These are phyloP conservation scores for Trissolcus japonicus DNA, from an alignment of 2,888 invertebrate species.

Conservation along the genomic window DNA sequence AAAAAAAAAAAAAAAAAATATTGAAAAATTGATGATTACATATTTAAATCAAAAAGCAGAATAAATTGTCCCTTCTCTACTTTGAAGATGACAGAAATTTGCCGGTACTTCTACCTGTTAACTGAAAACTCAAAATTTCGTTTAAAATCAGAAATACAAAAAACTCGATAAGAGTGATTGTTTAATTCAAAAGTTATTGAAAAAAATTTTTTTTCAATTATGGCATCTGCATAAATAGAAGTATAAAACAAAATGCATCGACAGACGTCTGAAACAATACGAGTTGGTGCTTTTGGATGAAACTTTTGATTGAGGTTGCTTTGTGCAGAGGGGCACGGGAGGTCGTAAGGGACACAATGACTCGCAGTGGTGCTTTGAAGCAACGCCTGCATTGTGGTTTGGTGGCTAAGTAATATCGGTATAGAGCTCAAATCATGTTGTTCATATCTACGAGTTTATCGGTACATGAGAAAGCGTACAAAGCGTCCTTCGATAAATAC, in stretches of 20 bases:
- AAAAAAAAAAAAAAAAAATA: no score
- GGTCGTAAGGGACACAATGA: conserved; percentile 60
- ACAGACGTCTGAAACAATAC: conserved; percentile 18
- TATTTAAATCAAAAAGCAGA: no score
- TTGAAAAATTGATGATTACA: no score
- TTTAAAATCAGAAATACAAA: no score
- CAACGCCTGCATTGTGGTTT: conserved; percentile 58
- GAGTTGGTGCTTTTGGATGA: conserved; percentile 19
- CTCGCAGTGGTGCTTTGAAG: conserved; percentile 56
- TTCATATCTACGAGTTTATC: conserved; percentile 55
- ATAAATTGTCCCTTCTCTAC: no score
- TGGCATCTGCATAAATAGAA: not conserved
- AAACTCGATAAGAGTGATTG: no score
- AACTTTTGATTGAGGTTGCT: conserved; percentile 44
- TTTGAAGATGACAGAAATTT: no score
- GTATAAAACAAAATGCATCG: conserved; percentile 4
- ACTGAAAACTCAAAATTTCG: no score
- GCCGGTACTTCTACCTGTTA: no score
- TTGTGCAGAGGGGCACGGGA: conserved; percentile 28
- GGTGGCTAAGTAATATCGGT: conserved; percentile 66
- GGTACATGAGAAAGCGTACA: conserved; percentile 44
- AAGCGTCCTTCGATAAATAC: conserved; percentile 50
- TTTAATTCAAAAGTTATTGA: no score
- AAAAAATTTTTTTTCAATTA: not conserved
- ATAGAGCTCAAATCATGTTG: conserved; percentile 57